phyloP scores from a whole-genome alignment of 2,113 vertebrate species.

The Egretta garzetta region DNA sequence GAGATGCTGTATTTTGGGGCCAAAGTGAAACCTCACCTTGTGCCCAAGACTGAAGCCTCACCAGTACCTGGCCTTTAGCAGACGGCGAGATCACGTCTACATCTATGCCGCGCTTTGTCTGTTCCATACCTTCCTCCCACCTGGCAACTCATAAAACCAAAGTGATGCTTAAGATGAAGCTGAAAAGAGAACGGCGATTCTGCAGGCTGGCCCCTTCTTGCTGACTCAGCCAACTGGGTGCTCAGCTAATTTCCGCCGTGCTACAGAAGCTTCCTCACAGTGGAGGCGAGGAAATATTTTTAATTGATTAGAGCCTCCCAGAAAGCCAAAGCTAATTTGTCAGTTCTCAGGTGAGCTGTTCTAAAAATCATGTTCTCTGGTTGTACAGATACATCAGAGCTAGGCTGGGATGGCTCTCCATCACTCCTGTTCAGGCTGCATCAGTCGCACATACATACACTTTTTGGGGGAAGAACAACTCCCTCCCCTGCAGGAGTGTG shows the following conservation, averaged over 20 bases:
- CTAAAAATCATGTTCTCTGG: background rate
- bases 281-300: background rate
- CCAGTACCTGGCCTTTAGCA: background rate
- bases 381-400: background rate
- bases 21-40: background rate
- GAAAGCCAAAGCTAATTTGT: conserved; percentile 18
- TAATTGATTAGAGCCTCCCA: conserved; percentile 26
- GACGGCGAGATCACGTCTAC: background rate
- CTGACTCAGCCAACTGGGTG: background rate
- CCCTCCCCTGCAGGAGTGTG: background rate
- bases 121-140: background rate
- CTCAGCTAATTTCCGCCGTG: background rate
- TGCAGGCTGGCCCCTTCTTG: background rate
- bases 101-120: background rate
- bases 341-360: background rate
- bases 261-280: background rate
- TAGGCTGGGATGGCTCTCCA: background rate
- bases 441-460: background rate
- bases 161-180: background rate
- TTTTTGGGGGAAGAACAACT: background rate
- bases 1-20: background rate
- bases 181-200: rapidly evolving
- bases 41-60: background rate
- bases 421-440: background rate
- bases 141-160: background rate